A percentile compares a stretch with the other conserved stretches of the same genome.
phyloP scores from a whole-genome alignment of 2,797 vertebrate species.

The Anguilla anguilla region DNA sequence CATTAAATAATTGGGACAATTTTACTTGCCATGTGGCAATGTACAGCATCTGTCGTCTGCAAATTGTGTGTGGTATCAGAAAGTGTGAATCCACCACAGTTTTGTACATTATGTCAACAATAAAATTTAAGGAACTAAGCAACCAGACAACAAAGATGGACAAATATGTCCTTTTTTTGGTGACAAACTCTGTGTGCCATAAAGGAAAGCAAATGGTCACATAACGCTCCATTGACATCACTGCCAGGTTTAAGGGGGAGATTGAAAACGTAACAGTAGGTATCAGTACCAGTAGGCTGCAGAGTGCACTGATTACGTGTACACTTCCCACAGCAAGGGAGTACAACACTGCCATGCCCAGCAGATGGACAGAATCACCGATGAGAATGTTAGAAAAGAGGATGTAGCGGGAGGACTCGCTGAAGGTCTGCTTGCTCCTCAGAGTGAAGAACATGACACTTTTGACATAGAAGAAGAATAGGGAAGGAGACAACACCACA shows the following conservation, averaged over 20 bases:
- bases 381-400: conserved; percentile 56
- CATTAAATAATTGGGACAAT: conserved; percentile 33
- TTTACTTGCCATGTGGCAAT: conserved; percentile 6
- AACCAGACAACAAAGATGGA: conserved; percentile 52
- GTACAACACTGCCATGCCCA: conserved; percentile 15
- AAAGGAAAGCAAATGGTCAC: conserved; percentile 21
- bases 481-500: conserved; percentile 27
- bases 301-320: conserved; percentile 41
- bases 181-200: not conserved
- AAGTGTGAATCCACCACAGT: not conserved
- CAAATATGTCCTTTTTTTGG: conserved; percentile 28
- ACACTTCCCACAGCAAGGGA: conserved; percentile 32
- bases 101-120: conserved; percentile 10
- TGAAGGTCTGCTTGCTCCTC: conserved; percentile 55
- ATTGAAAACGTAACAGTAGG: not conserved
- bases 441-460: conserved; percentile 53
- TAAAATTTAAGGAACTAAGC: not conserved
- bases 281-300: conserved; percentile 39
- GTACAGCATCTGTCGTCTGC: conserved; percentile 33
- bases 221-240: conserved; percentile 21
- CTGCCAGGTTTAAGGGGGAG: not conserved
- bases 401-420: conserved; percentile 59
- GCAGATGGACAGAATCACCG: conserved; percentile 55
- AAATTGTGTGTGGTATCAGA: not conserved
- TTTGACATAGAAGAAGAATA: conserved; percentile 58